These are phyloP conservation scores for Champsocephalus esox DNA, from an alignment of 2,797 vertebrate genomes.

Conservation along the genomic window DNA sequence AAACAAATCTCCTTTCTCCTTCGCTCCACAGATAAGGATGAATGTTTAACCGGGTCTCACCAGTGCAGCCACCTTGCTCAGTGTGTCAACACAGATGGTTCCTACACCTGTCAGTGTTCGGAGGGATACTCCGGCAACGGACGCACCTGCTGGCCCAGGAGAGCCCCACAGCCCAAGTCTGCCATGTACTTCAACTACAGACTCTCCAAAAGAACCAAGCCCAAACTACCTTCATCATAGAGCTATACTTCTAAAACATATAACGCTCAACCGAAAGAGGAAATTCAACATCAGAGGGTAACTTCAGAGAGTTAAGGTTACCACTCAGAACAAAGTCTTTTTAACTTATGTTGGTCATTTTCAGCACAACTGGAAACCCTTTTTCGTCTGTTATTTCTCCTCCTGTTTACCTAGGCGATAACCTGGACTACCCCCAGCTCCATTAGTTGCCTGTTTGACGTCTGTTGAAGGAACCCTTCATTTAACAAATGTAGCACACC, in stretches of 20 bases:
- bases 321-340: constrained; percentile 14
- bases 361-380: constrained; percentile 25
- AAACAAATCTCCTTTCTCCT: constrained; percentile 26
- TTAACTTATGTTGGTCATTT: constrained; percentile 26
- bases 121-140: constrained; percentile 73
- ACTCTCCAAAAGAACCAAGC: constrained; percentile 74
- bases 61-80: constrained; percentile 76
- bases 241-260: not conserved
- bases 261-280: constrained; percentile 2
- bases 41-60: constrained; percentile 80
- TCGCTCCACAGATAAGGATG: constrained; percentile 75
- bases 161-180: constrained; percentile 68
- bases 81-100: constrained; percentile 82
- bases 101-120: constrained; percentile 80
- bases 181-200: constrained; percentile 79
- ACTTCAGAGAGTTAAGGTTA: constrained; percentile 5
- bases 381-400: constrained; percentile 24
- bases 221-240: constrained; percentile 27
- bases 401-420: constrained; percentile 17
- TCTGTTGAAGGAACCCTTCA: constrained; percentile 57
- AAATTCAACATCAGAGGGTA: not conserved
- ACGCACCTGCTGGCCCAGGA: constrained; percentile 78
- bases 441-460: constrained; percentile 46
- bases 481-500: constrained; percentile 45
- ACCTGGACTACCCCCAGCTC: constrained; percentile 15